These are phyloP conservation scores for Sebastes taczanowskii DNA, from an alignment of 2,797 vertebrate genomes.

Conservation along the genomic window DNA sequence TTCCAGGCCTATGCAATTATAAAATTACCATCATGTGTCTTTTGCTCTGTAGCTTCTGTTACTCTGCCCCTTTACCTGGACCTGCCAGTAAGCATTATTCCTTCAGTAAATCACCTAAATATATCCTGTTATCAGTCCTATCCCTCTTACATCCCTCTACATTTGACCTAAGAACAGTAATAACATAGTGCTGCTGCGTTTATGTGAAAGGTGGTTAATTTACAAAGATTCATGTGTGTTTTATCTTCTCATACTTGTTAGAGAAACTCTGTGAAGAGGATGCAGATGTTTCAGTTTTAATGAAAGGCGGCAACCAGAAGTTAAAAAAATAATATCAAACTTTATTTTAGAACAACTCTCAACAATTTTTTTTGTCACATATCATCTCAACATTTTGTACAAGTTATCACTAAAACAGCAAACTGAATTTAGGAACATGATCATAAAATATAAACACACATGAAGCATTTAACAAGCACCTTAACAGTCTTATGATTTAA, in stretches of 20 bases:
- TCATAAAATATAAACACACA: not conserved
- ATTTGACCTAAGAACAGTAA: not conserved
- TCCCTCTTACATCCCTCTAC: not conserved
- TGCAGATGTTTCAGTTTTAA: not conserved
- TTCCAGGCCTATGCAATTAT: too few species aligned
- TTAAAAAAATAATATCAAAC: constrained; percentile 15
- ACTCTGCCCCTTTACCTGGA: too few species aligned
- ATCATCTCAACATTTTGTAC: not conserved
- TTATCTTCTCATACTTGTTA: not conserved
- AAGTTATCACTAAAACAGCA: not conserved
- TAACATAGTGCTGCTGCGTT: not conserved
- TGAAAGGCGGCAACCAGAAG: not conserved
- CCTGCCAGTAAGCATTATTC: not conserved
- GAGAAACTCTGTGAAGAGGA: not conserved
- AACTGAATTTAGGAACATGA: not conserved
- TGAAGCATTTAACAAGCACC: not conserved
- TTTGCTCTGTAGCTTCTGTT: too few species aligned
- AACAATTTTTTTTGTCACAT: not conserved
- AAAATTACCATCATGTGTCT: too few species aligned
- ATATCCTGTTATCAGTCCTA: not conserved
- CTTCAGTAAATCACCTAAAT: not conserved
- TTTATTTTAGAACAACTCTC: constrained; percentile 25
- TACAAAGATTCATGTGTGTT: not conserved
- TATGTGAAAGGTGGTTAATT: not conserved
- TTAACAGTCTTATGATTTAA: not conserved